Evolutionary conservation across 2,888 invertebrate species (phyloP).

Genomic region (Metacarcinus magister): DNA sequence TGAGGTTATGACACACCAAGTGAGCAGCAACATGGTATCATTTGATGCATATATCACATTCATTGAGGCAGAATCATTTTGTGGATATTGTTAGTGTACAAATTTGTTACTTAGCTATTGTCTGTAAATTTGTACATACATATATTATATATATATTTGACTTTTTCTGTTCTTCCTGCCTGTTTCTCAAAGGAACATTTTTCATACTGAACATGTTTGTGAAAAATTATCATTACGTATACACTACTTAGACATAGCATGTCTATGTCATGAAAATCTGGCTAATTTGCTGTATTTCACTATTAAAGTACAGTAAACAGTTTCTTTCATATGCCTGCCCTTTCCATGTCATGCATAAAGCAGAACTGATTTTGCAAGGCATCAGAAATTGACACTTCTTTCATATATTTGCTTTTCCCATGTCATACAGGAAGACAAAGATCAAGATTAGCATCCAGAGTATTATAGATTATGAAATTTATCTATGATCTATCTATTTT

Average conservation of each 20-base stretch:
- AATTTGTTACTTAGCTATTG: conserved; percentile 80
- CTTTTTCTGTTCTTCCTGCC: conserved; percentile 71
- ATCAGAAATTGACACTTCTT: too few relatives aligned
- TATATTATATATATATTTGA: conserved; percentile 67
- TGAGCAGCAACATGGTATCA: not conserved
- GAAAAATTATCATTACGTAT: conserved; percentile 27
- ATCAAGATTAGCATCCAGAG: too few relatives aligned
- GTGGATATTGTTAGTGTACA: conserved; percentile 80
- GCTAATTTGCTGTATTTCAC: not conserved
- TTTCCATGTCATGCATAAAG: not conserved
- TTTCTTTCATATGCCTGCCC: not conserved
- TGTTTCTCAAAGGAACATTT: conserved; percentile 55
- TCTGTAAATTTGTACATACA: conserved; percentile 80
- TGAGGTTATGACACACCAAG: not conserved
- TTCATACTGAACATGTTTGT: conserved; percentile 65
- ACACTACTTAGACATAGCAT: not conserved
- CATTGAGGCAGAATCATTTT: conserved; percentile 68
- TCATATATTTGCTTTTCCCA: too few relatives aligned
- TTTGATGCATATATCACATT: conserved; percentile 20
- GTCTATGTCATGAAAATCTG: not conserved
- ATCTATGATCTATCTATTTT: too few relatives aligned
- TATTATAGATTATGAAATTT: too few relatives aligned
- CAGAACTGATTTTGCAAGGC: too few relatives aligned
- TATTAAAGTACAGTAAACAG: not conserved
- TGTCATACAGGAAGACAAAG: too few relatives aligned